phyloP scores from a whole-genome alignment of 2,888 invertebrate species.

The Clanis bilineata region DNA sequence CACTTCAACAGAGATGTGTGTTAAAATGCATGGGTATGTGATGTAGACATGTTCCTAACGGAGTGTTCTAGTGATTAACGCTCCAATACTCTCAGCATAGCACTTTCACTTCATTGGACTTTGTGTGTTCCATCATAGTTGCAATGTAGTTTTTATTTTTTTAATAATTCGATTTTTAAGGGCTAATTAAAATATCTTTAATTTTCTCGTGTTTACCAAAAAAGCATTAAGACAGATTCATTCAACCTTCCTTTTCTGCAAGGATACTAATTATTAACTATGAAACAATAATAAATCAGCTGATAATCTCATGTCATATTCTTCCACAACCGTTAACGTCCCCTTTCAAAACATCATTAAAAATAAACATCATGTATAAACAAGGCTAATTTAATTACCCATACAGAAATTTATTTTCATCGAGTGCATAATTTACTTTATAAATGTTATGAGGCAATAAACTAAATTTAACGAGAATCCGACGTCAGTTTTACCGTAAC shows the following conservation, averaged over 20 bases:
- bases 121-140: not conserved
- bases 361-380: not conserved
- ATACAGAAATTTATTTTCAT: not conserved
- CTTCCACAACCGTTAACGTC: not conserved
- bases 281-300: not conserved
- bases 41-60: not conserved
- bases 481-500: constrained; percentile 27
- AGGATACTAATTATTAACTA: not conserved
- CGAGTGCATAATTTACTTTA: not conserved
- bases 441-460: not conserved
- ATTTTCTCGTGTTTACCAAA: not conserved
- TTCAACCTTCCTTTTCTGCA: not conserved
- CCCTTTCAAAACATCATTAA: not conserved
- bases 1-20: not conserved
- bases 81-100: not conserved
- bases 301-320: not conserved
- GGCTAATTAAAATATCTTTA: too few relatives aligned
- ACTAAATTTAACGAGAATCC: constrained; percentile 7
- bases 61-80: not conserved
- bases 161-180: not conserved
- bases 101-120: constrained; percentile 3
- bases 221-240: not conserved
- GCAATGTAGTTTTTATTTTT: not conserved
- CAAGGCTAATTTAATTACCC: not conserved
- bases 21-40: not conserved